Evolutionary conservation across 2,888 invertebrate species (phyloP).

Genomic region (Nomada fucata): DNA sequence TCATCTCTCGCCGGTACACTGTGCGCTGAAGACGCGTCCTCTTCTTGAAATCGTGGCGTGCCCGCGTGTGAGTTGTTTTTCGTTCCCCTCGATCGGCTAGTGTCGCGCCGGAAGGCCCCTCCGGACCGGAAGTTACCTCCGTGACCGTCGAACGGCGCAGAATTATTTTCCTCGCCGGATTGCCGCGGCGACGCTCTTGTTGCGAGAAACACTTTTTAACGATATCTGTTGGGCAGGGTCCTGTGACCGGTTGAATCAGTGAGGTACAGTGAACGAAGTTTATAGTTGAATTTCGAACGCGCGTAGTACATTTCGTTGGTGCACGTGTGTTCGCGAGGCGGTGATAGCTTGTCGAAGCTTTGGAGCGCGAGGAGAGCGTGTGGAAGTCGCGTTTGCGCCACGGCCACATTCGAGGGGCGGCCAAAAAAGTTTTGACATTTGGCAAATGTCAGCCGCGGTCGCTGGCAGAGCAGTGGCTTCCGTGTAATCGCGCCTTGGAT

Average conservation of each 20-base stretch:
- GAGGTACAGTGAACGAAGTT: background rate
- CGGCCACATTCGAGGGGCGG: conserved; percentile 49
- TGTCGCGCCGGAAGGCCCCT: conserved; percentile 3
- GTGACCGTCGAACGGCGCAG: background rate
- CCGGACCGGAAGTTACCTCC: background rate
- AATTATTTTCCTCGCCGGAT: background rate
- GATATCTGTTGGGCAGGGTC: too few species aligned
- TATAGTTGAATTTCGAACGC: background rate
- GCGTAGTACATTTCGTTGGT: background rate
- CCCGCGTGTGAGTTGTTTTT: conserved; percentile 35
- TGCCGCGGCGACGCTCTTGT: background rate
- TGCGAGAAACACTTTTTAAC: background rate
- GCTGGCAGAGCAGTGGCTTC: conserved; percentile 32
- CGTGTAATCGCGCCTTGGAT: conserved; percentile 58
- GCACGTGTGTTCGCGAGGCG: conserved; percentile 31
- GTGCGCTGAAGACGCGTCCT: conserved; percentile 51
- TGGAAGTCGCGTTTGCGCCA: conserved; percentile 59
- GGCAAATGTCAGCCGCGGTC: conserved; percentile 65
- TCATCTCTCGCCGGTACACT: conserved; percentile 55
- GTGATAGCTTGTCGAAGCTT: conserved; percentile 26
- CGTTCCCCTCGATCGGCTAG: conserved; percentile 10
- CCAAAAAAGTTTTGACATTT: conserved; percentile 67
- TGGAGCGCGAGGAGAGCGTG: conserved; percentile 55
- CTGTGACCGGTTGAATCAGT: background rate
- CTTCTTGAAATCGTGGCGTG: conserved; percentile 30